phyloP scores from a whole-genome alignment of 2,797 vertebrate species.

The Taeniopygia guttata region DNA sequence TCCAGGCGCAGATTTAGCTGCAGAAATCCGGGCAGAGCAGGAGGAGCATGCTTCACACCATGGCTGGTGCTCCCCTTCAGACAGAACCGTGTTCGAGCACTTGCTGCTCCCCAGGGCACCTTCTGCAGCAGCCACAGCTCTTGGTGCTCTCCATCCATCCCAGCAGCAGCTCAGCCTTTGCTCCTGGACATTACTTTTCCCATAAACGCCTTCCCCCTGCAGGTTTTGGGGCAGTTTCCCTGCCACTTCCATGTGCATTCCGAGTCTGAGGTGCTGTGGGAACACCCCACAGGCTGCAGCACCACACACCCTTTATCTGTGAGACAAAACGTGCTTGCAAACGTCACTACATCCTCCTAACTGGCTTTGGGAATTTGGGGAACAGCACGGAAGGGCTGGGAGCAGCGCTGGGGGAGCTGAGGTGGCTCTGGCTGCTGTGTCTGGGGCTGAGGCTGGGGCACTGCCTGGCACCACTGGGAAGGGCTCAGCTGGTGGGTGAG shows the following conservation, averaged over 20 bases:
- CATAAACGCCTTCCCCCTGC: not conserved
- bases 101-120: not conserved
- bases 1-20: not conserved
- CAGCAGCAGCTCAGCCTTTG: not conserved
- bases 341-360: not conserved
- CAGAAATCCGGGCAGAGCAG: not conserved
- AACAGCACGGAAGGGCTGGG: not conserved
- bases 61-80: not conserved
- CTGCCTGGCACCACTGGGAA: not conserved
- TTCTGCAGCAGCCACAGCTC: not conserved
- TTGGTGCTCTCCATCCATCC: not conserved
- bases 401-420: not conserved
- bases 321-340: fast-evolving
- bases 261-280: not conserved
- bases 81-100: not conserved
- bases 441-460: not conserved
- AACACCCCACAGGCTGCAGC: fast-evolving
- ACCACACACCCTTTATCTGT: fast-evolving
- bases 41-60: fast-evolving
- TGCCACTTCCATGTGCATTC: fast-evolving
- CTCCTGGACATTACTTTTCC: not conserved
- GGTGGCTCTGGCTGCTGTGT: not conserved
- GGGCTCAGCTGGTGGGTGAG: not conserved
- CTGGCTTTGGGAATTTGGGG: not conserved
- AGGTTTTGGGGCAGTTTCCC: not conserved